A percentile compares a stretch with the other conserved stretches of the same genome.
These are phyloP conservation scores for Cerastis rubricosa DNA, from an alignment of 2,888 invertebrate species.

Conservation along the genomic window DNA sequence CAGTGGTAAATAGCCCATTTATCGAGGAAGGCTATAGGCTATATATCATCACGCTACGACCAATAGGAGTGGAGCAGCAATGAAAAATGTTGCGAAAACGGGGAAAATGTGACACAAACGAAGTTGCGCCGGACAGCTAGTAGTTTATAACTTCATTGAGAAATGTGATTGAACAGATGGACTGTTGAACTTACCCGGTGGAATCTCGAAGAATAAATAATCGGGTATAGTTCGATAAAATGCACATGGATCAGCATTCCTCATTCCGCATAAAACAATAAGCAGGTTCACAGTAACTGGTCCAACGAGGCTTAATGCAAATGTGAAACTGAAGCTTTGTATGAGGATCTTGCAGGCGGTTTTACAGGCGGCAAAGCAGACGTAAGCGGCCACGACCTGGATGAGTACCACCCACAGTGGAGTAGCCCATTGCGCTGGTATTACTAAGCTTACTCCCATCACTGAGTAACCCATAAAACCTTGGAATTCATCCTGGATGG, in stretches of 20 bases:
- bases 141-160: background rate
- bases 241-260: conserved; percentile 92
- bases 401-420: conserved; percentile 92
- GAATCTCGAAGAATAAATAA: conserved; percentile 96
- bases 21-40: too few relatives aligned
- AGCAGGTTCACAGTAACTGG: conserved; percentile 94
- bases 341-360: conserved; percentile 97
- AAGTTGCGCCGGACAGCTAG: too few relatives aligned
- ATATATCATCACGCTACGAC: too few relatives aligned
- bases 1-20: too few relatives aligned
- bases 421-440: conserved; percentile 80
- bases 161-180: background rate
- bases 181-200: conserved; percentile 86
- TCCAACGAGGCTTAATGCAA: conserved; percentile 94
- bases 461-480: conserved; percentile 81
- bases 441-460: conserved; percentile 76
- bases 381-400: conserved; percentile 92
- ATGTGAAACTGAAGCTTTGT: conserved; percentile 96
- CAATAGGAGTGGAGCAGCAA: too few relatives aligned
- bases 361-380: conserved; percentile 93
- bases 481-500: conserved; percentile 80
- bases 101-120: too few relatives aligned
- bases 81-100: too few relatives aligned
- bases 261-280: conserved; percentile 92
- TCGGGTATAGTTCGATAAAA: conserved; percentile 93